A percentile compares a stretch with the other conserved stretches of the same genome.
Evolutionary conservation across 2,113 vertebrate genomes (phyloP).

Genomic region (Dromaius novaehollandiae): DNA sequence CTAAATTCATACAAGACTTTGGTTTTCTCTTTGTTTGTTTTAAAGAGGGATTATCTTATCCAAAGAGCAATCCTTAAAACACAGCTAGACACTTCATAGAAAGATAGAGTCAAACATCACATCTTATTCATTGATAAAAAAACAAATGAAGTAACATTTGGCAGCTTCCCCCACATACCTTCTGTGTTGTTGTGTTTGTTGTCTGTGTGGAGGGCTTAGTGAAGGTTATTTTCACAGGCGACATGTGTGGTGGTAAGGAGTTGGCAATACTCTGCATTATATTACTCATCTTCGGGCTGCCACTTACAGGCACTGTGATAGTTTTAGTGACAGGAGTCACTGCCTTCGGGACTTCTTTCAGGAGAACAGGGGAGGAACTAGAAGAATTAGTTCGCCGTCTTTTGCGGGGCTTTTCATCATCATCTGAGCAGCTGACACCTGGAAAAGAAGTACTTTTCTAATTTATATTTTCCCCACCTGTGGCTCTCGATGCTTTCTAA

Average conservation of each 20-base stretch:
- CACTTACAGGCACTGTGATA: slow-evolving; percentile 90
- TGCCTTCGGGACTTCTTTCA: slow-evolving; percentile 93
- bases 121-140: slow-evolving; percentile 38
- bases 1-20: slow-evolving; percentile 61
- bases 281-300: slow-evolving; percentile 98
- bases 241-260: slow-evolving; percentile 97
- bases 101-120: slow-evolving; percentile 41
- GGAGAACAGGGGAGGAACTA: slow-evolving; percentile 92
- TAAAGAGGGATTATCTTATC: slow-evolving; percentile 51
- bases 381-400: slow-evolving; percentile 94
- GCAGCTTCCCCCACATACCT: slow-evolving; percentile 80
- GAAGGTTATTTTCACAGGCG: slow-evolving; percentile 99
- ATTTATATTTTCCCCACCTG: background rate
- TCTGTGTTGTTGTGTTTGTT: slow-evolving; percentile 94
- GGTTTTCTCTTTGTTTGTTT: slow-evolving; percentile 13
- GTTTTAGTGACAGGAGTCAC: slow-evolving; percentile 89
- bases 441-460: slow-evolving; percentile 26
- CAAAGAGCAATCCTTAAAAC: slow-evolving; percentile 36
- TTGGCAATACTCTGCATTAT: slow-evolving; percentile 99
- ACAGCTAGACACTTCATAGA: slow-evolving; percentile 36
- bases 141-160: slow-evolving; percentile 43
- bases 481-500: background rate
- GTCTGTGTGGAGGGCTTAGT: slow-evolving; percentile 96
- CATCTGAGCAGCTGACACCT: slow-evolving; percentile 98
- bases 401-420: slow-evolving; percentile 98